Evolutionary conservation across 2,797 vertebrate species (phyloP).

Genomic region (Crotalus adamanteus): DNA sequence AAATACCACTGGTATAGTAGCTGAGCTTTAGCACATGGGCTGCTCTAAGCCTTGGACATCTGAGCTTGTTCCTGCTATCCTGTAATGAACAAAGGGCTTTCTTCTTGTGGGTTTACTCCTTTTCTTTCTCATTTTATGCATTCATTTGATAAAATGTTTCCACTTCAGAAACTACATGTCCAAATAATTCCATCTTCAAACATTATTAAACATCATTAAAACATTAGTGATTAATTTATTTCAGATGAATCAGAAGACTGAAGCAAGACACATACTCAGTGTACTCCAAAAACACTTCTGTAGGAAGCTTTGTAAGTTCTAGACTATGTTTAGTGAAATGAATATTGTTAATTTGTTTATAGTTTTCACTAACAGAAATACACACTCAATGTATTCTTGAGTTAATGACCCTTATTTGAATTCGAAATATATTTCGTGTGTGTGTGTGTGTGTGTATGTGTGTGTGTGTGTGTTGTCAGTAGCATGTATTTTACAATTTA

Average conservation of each 20-base stretch:
- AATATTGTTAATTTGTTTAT: neutral
- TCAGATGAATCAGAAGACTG: conserved; percentile 82
- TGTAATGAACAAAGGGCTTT: neutral
- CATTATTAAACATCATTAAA: neutral
- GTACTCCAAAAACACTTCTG: conserved; percentile 83
- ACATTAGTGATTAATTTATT: conserved; percentile 44
- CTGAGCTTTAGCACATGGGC: neutral
- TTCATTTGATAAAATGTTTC: neutral
- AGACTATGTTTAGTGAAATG: conserved; percentile 19
- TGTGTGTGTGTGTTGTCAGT: neutral
- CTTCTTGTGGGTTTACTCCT: neutral
- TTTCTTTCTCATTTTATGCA: neutral
- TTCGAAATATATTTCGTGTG: neutral
- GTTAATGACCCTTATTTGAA: neutral
- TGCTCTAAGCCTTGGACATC: neutral
- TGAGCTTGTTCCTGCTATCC: neutral
- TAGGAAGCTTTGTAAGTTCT: conserved; percentile 86
- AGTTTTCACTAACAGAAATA: neutral
- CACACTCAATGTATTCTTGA: neutral
- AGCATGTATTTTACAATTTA: neutral
- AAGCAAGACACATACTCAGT: conserved; percentile 84
- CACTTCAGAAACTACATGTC: neutral
- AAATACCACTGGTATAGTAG: neutral
- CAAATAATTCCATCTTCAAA: neutral
- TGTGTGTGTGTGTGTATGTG: neutral